A percentile compares a stretch with the other conserved stretches of the same genome.
These are phyloP conservation scores for Drosophila mojavensis DNA, from an alignment of 1,140 invertebrate genomes.

Conservation along the genomic window DNA sequence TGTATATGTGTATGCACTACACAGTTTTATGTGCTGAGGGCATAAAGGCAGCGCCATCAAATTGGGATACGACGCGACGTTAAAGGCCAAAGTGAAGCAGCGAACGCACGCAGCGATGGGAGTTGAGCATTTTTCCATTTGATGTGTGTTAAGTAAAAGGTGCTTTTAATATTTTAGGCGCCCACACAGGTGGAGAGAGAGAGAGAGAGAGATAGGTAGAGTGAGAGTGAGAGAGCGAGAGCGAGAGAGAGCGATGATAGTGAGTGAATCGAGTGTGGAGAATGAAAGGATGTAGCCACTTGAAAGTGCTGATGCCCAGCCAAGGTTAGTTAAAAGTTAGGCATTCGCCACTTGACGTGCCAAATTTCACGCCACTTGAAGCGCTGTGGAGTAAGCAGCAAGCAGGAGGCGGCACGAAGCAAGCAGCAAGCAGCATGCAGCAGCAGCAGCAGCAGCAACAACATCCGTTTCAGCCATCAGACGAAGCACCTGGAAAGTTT, in stretches of 20 bases:
- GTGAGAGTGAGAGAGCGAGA: too few species aligned
- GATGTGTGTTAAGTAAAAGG: conserved; percentile 61
- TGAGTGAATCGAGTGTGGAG: conserved; percentile 1
- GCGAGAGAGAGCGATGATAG: not conserved
- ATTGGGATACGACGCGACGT: conserved; percentile 15
- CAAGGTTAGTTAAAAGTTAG: conserved; percentile 72
- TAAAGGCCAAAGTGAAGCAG: conserved; percentile 13
- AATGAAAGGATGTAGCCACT: conserved; percentile 25
- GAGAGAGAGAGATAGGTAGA: not conserved
- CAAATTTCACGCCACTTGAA: conserved; percentile 75
- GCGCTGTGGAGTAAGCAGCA: conserved; percentile 9
- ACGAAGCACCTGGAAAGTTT: conserved; percentile 1
- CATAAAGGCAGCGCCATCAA: conserved; percentile 26
- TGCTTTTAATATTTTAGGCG: conserved; percentile 54
- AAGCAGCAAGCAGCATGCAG: not conserved
- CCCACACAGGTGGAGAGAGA: not conserved
- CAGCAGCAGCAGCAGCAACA: conserved; percentile 1
- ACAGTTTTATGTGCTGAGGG: conserved; percentile 4
- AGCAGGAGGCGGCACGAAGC: not conserved
- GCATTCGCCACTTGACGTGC: conserved; percentile 61
- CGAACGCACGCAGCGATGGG: conserved; percentile 8
- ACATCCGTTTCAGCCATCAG: conserved; percentile 3
- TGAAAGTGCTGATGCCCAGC: conserved; percentile 48
- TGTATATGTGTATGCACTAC: not conserved
- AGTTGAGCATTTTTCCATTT: conserved; percentile 51